Conservation (phyloP, 2,888 invertebrate genomes). For the Anarsia innoxiella region DNA sequence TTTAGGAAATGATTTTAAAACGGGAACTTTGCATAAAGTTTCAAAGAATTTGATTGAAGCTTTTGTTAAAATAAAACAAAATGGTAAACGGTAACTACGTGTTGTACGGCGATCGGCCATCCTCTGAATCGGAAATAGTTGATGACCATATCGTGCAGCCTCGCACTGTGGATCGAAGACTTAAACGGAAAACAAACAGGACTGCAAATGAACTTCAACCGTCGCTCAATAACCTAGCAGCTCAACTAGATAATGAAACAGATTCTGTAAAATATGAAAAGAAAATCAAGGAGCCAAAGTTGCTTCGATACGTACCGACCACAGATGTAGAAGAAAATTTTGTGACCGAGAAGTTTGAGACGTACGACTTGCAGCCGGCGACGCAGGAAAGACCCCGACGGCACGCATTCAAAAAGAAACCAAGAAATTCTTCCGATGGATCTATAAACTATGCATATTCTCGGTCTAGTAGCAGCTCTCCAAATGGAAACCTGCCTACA, state of each 20-base stretch:
- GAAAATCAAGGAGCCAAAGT: conserved; percentile 56
- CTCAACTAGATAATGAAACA: conserved; percentile 61
- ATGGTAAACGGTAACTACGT: conserved; percentile 72
- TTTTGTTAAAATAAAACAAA: too few relatives aligned
- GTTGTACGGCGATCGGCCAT: conserved; percentile 59
- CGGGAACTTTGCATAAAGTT: too few relatives aligned
- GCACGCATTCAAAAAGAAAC: conserved; percentile 58
- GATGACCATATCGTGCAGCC: conserved; percentile 61
- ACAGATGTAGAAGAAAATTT: conserved; percentile 59
- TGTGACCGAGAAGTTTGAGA: conserved; percentile 60
- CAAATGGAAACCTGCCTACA: conserved; percentile 60
- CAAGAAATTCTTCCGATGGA: conserved; percentile 60
- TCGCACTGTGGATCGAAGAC: conserved; percentile 50
- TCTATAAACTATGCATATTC: conserved; percentile 64
- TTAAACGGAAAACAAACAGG: conserved; percentile 47
- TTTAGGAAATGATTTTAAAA: too few relatives aligned
- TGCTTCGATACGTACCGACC: conserved; percentile 59
- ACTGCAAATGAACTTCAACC: conserved; percentile 55
- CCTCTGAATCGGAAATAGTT: conserved; percentile 60
- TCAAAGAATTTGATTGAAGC: too few relatives aligned
- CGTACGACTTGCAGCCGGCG: conserved; percentile 51
- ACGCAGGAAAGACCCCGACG: conserved; percentile 49
- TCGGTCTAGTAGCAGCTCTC: conserved; percentile 63
- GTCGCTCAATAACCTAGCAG: conserved; percentile 43
- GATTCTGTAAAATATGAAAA: conserved; percentile 65